Conservation (phyloP, 2,797 vertebrate species). For the Gallinago stenura region DNA sequence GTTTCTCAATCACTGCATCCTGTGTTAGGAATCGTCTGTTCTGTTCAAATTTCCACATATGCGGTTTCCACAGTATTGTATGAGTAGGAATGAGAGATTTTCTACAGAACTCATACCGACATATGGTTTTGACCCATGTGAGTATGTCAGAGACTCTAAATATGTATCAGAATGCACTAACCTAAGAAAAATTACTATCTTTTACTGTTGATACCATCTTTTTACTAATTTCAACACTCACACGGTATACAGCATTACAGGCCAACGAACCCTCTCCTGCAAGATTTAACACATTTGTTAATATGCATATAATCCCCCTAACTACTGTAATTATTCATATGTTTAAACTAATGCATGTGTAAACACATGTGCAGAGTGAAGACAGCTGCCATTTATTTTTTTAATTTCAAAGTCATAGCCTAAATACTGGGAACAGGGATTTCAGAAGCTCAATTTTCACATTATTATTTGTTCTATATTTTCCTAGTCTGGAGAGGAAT, state of each 20-base stretch:
- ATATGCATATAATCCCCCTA: not conserved
- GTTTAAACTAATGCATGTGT: not conserved
- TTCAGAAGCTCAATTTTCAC: constrained; percentile 24
- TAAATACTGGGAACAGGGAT: constrained; percentile 14
- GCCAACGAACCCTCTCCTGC: not conserved
- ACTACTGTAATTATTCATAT: constrained; percentile 20
- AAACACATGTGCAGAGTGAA: constrained; percentile 18
- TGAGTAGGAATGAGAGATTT: not conserved
- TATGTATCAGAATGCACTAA: not conserved
- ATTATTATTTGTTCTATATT: constrained; percentile 39
- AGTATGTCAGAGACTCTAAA: not conserved
- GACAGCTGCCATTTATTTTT: constrained; percentile 13
- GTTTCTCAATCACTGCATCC: not conserved
- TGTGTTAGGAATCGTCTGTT: not conserved
- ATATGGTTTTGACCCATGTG: not conserved
- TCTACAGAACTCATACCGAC: not conserved
- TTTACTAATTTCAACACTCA: not conserved
- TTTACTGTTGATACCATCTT: not conserved
- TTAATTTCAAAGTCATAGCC: constrained; percentile 12
- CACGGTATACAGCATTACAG: not conserved
- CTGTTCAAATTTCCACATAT: not conserved
- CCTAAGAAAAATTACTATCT: not conserved
- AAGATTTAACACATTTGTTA: not conserved
- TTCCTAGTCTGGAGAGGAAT: constrained; percentile 37
- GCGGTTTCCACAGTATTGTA: not conserved